Evolutionary conservation across 2,113 vertebrate species (phyloP).

Genomic region (Arizona elegans): DNA sequence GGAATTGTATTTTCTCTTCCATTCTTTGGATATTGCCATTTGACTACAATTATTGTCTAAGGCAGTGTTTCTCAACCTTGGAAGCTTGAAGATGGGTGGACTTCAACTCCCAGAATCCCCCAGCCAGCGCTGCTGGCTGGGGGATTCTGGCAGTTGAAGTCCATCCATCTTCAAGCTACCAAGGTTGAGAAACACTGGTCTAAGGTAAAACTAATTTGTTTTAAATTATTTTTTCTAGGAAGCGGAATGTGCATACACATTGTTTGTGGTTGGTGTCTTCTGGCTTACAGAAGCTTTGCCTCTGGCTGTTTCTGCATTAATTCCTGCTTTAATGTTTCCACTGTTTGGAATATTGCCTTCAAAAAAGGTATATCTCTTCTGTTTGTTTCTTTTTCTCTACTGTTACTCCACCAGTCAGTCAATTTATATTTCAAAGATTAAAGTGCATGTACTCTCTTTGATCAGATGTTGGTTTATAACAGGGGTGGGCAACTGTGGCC

Average conservation of each 20-base stretch:
- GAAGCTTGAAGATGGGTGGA: too few species aligned
- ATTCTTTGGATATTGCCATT: background rate
- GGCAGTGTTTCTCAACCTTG: too few species aligned
- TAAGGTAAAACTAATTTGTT: background rate
- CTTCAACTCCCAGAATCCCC: too few species aligned
- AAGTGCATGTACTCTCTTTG: background rate
- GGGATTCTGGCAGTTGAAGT: too few species aligned
- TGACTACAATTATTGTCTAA: background rate
- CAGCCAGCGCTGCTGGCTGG: too few species aligned
- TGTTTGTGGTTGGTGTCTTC: conserved; percentile 82
- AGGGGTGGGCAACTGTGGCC: too few species aligned
- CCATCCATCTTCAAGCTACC: too few species aligned
- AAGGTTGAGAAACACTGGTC: background rate
- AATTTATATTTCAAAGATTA: background rate
- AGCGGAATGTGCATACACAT: conserved; percentile 82
- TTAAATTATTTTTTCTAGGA: conserved; percentile 69
- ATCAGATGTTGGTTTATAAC: background rate
- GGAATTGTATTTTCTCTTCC: background rate
- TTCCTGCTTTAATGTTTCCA: conserved; percentile 87
- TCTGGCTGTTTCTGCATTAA: conserved; percentile 81
- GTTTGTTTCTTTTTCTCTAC: background rate
- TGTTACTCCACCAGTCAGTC: background rate
- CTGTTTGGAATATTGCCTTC: conserved; percentile 85
- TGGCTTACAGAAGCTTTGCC: conserved; percentile 89
- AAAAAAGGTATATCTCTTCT: conserved; percentile 68